Conservation (phyloP, 2,888 invertebrate genomes). For the Mesodorylaimus sp. region DNA sequence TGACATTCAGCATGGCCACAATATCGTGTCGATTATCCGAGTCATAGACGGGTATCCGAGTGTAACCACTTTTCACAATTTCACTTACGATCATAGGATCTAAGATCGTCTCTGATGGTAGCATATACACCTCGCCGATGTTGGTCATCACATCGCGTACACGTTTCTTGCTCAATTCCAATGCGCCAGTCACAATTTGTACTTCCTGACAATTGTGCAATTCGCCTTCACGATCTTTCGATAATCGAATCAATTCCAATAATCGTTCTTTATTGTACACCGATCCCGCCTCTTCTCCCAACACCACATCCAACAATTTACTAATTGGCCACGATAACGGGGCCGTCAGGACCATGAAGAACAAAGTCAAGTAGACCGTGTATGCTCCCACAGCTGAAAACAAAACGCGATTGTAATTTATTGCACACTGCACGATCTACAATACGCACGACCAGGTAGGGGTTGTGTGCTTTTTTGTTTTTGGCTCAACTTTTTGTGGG, state of each 20-base stretch:
- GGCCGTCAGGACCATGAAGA: slow-evolving; percentile 80
- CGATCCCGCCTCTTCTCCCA: slow-evolving; percentile 83
- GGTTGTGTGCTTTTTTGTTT: too few species aligned
- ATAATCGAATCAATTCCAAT: slow-evolving; percentile 70
- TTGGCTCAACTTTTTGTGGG: too few species aligned
- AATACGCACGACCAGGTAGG: too few species aligned
- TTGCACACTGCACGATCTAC: too few species aligned
- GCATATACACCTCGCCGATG: slow-evolving; percentile 86
- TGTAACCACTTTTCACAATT: slow-evolving; percentile 73
- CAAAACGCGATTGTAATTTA: too few species aligned
- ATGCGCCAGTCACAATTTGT: slow-evolving; percentile 38
- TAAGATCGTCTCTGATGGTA: slow-evolving; percentile 64
- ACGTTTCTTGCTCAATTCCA: slow-evolving; percentile 79
- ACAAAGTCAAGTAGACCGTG: slow-evolving; percentile 73
- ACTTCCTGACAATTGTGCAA: slow-evolving; percentile 6
- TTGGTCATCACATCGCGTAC: slow-evolving; percentile 88
- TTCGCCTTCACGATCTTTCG: slow-evolving; percentile 1
- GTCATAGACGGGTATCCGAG: slow-evolving; percentile 84
- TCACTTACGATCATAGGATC: slow-evolving; percentile 87
- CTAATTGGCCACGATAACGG: slow-evolving; percentile 71
- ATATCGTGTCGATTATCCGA: slow-evolving; percentile 43
- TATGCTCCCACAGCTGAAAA: slow-evolving; percentile 86
- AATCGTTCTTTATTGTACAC: slow-evolving; percentile 87
- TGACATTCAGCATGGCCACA: slow-evolving; percentile 79
- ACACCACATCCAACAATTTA: slow-evolving; percentile 54